Conservation (phyloP, 2,797 vertebrate genomes). For the Huso huso region DNA sequence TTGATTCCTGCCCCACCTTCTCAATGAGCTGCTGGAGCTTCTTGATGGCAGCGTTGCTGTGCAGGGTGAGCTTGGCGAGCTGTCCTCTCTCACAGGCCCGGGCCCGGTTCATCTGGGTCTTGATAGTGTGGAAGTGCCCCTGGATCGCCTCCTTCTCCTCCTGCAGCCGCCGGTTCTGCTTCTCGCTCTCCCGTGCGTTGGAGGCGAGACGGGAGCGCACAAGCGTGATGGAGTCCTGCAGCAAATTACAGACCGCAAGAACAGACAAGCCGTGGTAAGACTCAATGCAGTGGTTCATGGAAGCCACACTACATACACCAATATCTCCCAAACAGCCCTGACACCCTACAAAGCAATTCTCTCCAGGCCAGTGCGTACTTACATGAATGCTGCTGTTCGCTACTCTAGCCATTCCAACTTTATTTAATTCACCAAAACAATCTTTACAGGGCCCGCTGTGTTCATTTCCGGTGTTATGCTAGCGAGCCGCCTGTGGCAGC, state of each 20-base stretch:
- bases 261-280: neutral
- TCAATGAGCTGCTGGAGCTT: conserved; percentile 38
- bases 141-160: conserved; percentile 46
- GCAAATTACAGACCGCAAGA: neutral
- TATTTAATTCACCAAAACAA: too few relatives aligned
- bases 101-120: conserved; percentile 39
- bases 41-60: conserved; percentile 54
- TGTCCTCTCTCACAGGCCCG: conserved; percentile 31
- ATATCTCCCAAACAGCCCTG: neutral
- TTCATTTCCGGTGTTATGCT: too few relatives aligned
- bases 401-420: too few relatives aligned
- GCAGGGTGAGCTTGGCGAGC: conserved; percentile 47
- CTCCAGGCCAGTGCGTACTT: too few relatives aligned
- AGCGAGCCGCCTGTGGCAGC: neutral
- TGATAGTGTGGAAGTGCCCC: conserved; percentile 48
- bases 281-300: neutral
- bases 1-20: conserved; percentile 46
- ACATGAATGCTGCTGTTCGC: too few relatives aligned
- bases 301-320: neutral
- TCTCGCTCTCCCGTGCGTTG: conserved; percentile 39
- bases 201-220: conserved; percentile 38
- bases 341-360: too few relatives aligned
- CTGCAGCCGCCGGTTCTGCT: conserved; percentile 29
- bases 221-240: conserved; percentile 49
- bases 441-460: too few relatives aligned